phyloP scores from a whole-genome alignment of 2,113 vertebrate genomes.

The Nothobranchius furzeri region DNA sequence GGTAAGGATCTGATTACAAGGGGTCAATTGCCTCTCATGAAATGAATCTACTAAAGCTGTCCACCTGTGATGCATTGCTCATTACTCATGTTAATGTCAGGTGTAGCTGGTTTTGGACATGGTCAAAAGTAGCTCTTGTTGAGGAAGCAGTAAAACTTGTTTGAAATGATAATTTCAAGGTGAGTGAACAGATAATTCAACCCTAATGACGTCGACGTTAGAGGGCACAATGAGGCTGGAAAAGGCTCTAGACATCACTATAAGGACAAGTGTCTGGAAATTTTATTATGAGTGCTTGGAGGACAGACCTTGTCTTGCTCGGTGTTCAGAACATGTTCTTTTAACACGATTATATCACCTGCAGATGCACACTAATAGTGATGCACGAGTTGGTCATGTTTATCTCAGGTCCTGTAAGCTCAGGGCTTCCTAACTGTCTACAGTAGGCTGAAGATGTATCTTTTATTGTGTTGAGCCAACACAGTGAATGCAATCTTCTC shows the following conservation, averaged over 20 bases:
- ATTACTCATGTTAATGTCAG: too few species aligned
- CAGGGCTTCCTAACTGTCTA: conserved; percentile 39
- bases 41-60: too few species aligned
- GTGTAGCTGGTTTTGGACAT: too few species aligned
- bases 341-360: conserved; percentile 18
- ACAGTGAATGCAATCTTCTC: conserved; percentile 25
- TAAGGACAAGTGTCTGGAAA: neutral
- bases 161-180: conserved; percentile 30
- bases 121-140: neutral
- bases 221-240: conserved; percentile 21
- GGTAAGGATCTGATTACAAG: too few species aligned
- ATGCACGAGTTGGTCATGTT: conserved; percentile 47
- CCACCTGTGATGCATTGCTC: too few species aligned
- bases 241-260: neutral
- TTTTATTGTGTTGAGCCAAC: conserved; percentile 49
- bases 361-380: conserved; percentile 30
- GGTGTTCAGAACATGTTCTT: conserved; percentile 22
- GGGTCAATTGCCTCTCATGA: too few species aligned
- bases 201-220: conserved; percentile 5
- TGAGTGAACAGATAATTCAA: conserved; percentile 16
- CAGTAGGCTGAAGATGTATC: conserved; percentile 23
- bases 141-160: neutral
- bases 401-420: conserved; percentile 47
- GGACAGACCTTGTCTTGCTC: conserved; percentile 15
- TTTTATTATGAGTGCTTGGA: conserved; percentile 19